These are phyloP conservation scores for Sciaenops ocellatus DNA, from an alignment of 2,797 vertebrate species.

Conservation along the genomic window DNA sequence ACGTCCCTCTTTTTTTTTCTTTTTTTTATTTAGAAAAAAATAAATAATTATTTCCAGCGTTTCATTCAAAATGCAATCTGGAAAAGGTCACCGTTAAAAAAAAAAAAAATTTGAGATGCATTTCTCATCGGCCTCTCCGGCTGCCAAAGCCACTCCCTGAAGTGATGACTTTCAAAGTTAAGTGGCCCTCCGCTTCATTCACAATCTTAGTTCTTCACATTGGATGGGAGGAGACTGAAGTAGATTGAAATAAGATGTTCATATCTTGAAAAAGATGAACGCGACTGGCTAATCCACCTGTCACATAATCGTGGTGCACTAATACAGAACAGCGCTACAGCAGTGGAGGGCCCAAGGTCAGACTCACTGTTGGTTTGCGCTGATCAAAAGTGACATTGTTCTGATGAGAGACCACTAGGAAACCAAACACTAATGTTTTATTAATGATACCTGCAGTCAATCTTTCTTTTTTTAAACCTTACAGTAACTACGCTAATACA, in stretches of 20 bases:
- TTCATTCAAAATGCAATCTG: slow-evolving; percentile 59
- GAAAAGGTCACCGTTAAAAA: slow-evolving; percentile 60
- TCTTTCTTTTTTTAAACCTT: neutral
- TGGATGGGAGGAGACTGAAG: slow-evolving; percentile 39
- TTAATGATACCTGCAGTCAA: neutral
- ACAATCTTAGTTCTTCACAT: slow-evolving; percentile 42
- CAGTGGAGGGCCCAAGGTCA: slow-evolving; percentile 62
- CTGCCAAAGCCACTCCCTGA: slow-evolving; percentile 45
- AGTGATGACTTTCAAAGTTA: slow-evolving; percentile 67
- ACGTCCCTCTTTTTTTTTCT: slow-evolving; percentile 21
- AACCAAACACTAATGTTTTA: slow-evolving; percentile 33
- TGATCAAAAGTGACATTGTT: slow-evolving; percentile 53
- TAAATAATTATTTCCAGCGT: slow-evolving; percentile 54
- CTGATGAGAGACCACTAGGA: slow-evolving; percentile 43
- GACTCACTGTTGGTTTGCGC: slow-evolving; percentile 63
- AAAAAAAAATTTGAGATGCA: slow-evolving; percentile 53
- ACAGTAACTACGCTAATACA: neutral
- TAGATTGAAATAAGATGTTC: slow-evolving; percentile 39
- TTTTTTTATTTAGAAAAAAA: too few species aligned
- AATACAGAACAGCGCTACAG: slow-evolving; percentile 55
- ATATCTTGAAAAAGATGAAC: slow-evolving; percentile 31
- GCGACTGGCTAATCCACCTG: slow-evolving; percentile 53
- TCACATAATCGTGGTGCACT: slow-evolving; percentile 42
- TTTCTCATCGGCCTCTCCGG: slow-evolving; percentile 49
- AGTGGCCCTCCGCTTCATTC: slow-evolving; percentile 38